phyloP scores from a whole-genome alignment of 2,113 vertebrate genomes.

The Eurypyga helias region DNA sequence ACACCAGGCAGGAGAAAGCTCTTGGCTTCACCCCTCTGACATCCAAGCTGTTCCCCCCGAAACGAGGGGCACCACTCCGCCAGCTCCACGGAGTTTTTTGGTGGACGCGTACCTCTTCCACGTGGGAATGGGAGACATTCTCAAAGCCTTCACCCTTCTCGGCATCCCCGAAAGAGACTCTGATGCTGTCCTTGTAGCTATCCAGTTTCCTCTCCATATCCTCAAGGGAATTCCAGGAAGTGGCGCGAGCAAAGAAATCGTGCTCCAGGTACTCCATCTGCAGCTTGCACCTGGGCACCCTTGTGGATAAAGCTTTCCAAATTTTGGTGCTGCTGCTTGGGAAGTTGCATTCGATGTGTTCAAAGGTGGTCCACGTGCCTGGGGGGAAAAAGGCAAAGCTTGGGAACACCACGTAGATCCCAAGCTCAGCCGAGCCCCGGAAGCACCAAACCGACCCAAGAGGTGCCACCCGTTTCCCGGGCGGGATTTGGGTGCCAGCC shows the following conservation, averaged over 20 bases:
- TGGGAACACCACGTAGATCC: background rate
- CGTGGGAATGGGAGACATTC: accelerated
- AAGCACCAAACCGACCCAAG: background rate
- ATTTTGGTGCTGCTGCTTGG: accelerated
- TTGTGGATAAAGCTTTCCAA: accelerated
- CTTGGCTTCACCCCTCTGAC: background rate
- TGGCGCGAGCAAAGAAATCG: accelerated
- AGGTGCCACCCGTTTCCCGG: background rate
- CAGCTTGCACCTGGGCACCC: no score
- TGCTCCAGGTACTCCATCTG: background rate
- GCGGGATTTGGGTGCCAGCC: no score
- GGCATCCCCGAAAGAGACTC: no score
- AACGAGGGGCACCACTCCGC: background rate
- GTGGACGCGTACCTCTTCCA: background rate
- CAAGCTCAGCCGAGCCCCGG: background rate
- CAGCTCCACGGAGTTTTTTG: no score
- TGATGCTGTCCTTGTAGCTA: background rate
- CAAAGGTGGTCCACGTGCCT: background rate
- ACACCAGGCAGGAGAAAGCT: background rate
- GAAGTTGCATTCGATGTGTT: background rate
- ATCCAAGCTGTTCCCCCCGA: background rate
- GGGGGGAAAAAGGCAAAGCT: background rate
- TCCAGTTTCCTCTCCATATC: background rate
- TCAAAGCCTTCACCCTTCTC: background rate
- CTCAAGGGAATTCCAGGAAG: background rate